phyloP scores from a whole-genome alignment of 2,888 invertebrate genomes.

The Diploptera punctata region DNA sequence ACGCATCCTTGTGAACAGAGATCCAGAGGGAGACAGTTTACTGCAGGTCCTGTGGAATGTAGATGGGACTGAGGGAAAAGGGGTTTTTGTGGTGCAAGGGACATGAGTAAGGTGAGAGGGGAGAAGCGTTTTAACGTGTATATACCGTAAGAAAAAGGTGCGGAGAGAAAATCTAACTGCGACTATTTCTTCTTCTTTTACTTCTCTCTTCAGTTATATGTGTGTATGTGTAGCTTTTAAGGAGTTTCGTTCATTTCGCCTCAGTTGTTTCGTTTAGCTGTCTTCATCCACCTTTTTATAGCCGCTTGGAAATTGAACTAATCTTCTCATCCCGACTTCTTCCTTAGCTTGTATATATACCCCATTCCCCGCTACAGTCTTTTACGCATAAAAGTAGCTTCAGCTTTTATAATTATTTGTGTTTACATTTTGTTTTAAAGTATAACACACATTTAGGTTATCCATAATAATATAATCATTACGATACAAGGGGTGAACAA shows the following conservation, averaged over 20 bases:
- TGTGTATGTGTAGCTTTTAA: conserved; percentile 17
- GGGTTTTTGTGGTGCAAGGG: conserved; percentile 1
- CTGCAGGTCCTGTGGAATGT: conserved; percentile 16
- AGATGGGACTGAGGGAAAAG: neutral
- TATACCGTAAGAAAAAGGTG: conserved; percentile 1
- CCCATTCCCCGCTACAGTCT: conserved; percentile 11
- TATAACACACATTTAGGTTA: too few species aligned
- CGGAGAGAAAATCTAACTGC: conserved; percentile 9
- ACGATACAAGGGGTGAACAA: too few species aligned
- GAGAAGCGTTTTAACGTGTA: neutral
- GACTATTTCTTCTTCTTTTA: neutral
- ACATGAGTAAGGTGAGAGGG: neutral
- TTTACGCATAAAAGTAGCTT: conserved; percentile 10
- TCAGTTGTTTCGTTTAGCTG: conserved; percentile 36
- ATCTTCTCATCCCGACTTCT: conserved; percentile 29
- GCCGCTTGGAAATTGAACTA: conserved; percentile 37
- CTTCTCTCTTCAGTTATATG: neutral
- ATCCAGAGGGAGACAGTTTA: neutral
- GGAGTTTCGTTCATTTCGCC: conserved; percentile 29
- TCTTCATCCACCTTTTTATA: conserved; percentile 41
- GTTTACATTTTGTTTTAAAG: too few species aligned
- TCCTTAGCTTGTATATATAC: conserved; percentile 9
- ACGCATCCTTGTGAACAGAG: neutral
- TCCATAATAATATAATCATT: too few species aligned
- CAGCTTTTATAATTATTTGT: too few species aligned